These are phyloP conservation scores for Paramormyrops kingsleyae DNA, from an alignment of 2,113 vertebrate species.

Conservation along the genomic window DNA sequence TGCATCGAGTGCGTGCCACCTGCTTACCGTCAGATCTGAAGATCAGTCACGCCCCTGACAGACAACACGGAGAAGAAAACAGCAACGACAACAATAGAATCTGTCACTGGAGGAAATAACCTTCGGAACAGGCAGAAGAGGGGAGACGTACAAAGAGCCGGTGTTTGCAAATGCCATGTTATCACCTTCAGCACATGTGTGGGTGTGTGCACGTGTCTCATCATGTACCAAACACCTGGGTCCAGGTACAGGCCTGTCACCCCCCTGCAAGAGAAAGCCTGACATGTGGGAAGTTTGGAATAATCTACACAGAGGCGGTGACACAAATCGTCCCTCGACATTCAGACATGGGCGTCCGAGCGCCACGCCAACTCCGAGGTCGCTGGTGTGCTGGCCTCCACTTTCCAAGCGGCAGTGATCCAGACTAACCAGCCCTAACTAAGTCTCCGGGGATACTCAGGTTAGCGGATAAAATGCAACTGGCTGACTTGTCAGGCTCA, in stretches of 20 bases:
- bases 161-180: not conserved
- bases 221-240: not conserved
- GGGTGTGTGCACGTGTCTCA: not conserved
- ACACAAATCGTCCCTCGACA: not conserved
- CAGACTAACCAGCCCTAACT: not conserved
- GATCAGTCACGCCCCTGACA: not conserved
- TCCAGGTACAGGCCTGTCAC: not conserved
- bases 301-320: not conserved
- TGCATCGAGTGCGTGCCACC: not conserved
- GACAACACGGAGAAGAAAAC: not conserved
- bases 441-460: not conserved
- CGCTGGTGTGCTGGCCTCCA: not conserved
- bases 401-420: not conserved
- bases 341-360: not conserved
- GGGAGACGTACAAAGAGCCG: not conserved
- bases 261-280: not conserved
- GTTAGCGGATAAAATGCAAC: not conserved
- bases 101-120: not conserved
- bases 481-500: not conserved
- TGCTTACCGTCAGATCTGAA: no score
- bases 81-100: not conserved
- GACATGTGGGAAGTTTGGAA: not conserved
- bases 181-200: conserved; percentile 2
- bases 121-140: not conserved
- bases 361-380: not conserved